These are phyloP conservation scores for Piezodorus guildinii DNA, from an alignment of 1,140 invertebrate genomes.

Conservation along the genomic window DNA sequence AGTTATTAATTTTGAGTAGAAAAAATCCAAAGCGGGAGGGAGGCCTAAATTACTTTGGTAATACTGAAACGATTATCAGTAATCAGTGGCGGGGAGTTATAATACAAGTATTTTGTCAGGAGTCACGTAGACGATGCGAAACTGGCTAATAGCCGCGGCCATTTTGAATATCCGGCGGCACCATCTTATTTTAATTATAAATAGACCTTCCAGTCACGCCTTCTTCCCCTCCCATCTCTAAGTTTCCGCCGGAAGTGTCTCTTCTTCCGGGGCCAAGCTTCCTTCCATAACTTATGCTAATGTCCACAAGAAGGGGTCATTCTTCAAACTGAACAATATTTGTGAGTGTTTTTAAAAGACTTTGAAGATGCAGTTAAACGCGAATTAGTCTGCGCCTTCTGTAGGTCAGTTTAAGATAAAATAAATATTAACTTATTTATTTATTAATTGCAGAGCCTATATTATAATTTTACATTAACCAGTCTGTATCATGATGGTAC, in stretches of 20 bases:
- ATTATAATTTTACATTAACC: too few species aligned
- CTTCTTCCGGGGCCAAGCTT: too few species aligned
- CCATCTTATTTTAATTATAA: constrained; percentile 16
- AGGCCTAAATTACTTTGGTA: constrained; percentile 13
- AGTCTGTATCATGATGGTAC: too few species aligned
- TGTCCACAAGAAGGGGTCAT: too few species aligned
- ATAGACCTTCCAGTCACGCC: background rate
- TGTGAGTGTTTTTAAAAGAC: too few species aligned
- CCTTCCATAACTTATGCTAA: background rate
- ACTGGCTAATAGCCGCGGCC: constrained; percentile 9
- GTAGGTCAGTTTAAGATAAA: too few species aligned
- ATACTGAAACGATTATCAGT: constrained; percentile 15
- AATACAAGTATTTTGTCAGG: background rate
- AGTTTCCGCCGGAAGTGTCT: background rate
- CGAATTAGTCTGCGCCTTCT: too few species aligned
- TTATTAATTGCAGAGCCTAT: too few species aligned
- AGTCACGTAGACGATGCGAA: constrained; percentile 1
- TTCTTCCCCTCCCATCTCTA: background rate
- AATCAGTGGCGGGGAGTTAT: constrained; percentile 7
- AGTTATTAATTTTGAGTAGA: constrained; percentile 15
- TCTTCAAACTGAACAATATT: too few species aligned
- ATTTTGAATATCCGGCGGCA: constrained; percentile 11
- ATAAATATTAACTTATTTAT: too few species aligned
- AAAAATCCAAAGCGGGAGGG: constrained; percentile 5
- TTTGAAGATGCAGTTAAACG: too few species aligned